Conservation (phyloP, 2,113 vertebrate genomes). For the Campylomormyrus tamandua region DNA sequence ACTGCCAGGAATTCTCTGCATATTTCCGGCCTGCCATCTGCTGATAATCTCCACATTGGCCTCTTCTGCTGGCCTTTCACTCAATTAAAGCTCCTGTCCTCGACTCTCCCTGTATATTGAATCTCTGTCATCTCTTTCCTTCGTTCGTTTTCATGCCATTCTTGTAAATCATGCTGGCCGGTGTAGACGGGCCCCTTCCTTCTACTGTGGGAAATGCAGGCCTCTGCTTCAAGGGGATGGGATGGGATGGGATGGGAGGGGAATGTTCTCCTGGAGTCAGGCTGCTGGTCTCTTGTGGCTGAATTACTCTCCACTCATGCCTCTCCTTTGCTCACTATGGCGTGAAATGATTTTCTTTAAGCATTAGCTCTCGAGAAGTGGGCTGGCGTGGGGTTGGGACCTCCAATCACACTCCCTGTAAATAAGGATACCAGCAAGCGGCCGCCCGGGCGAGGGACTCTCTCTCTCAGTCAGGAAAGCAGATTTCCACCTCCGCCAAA, state of each 20-base stretch:
- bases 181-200: not conserved
- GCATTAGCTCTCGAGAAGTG: slow-evolving; percentile 51
- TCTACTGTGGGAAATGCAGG: not conserved
- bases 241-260: not conserved
- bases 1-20: slow-evolving; percentile 25
- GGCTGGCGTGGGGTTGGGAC: slow-evolving; percentile 25
- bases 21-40: slow-evolving; percentile 8
- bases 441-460: not conserved
- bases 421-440: not conserved
- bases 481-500: slow-evolving; percentile 7
- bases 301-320: slow-evolving; percentile 51
- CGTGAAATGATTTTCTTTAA: slow-evolving; percentile 69
- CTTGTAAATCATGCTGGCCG: slow-evolving; percentile 1
- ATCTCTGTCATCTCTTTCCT: slow-evolving; percentile 7
- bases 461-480: not conserved
- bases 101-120: not conserved
- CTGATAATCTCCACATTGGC: slow-evolving; percentile 7
- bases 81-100: slow-evolving; percentile 15
- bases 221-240: not conserved
- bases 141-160: not conserved
- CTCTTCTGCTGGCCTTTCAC: slow-evolving; percentile 10
- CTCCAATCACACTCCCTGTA: not conserved
- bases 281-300: slow-evolving; percentile 47
- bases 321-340: slow-evolving; percentile 55
- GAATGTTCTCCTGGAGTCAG: not conserved